Evolutionary conservation across 2,888 invertebrate genomes (phyloP), one percentile per base, ranked within the genome.

Genomic region (Acanthosepion lycidas): DNA sequence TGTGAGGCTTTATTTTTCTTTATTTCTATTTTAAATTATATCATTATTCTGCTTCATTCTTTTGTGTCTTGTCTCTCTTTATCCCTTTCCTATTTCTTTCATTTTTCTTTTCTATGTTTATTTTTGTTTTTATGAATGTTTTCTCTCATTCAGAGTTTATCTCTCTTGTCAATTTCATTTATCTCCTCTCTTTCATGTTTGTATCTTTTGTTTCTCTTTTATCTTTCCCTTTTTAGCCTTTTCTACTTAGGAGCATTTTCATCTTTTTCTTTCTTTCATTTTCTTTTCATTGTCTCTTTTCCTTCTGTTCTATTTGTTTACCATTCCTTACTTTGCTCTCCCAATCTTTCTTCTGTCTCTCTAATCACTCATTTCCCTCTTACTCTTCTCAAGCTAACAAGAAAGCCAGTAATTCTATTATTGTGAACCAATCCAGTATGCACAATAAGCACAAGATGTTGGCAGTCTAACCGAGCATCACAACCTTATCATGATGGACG

Each of bases 371-470:
- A 2, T 78, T 33, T 78, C 78, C 33, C 78, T 78, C 78, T 33
- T 15, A 3, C n/a, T 78, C 78, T 78, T 42, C n/a, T 15, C 15
- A 20, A 78, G 15, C 33, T 33, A n/a, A n/a, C 78, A 33, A 9
- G 78, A 78, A 78, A 78, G 78, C n/a, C 78, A 78, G 78, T 78
- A 78, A 78, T 78, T 78, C 78, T 78, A 78, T 78, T 78, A 78
- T 78, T 78, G 78, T 15, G 3, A 15, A 78, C 33, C 78, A 78
- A 78, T 78, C 78, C 78, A 78, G n/a, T 78, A n/a, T n/a, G 78
- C n/a, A 78, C 78, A 78, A 78, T 78, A 78, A 78, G 78, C n/a
- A 33, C 33, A 78, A 78, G 78, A 78, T 33, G 78, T 78, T 78
- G n/a, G n/a, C 78, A 78, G 78, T 78, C 78, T 78, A 78, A 78